phyloP scores from a whole-genome alignment of 1,140 invertebrate species.

The Saccostrea glomerata region DNA sequence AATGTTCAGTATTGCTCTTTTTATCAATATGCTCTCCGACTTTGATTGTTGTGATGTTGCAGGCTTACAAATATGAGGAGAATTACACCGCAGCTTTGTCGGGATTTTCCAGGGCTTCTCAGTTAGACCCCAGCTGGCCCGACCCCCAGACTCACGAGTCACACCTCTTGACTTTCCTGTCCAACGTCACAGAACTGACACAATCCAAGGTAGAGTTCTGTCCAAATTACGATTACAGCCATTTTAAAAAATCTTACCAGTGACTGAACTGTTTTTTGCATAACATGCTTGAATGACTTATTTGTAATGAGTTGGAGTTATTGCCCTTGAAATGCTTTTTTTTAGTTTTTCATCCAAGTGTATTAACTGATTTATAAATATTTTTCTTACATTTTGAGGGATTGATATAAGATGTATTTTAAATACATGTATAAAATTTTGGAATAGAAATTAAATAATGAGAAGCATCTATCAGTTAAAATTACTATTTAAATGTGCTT shows the following conservation, averaged over 20 bases:
- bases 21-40: background rate
- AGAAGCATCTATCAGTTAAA: too few species aligned
- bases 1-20: too few species aligned
- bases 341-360: background rate
- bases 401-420: background rate
- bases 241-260: too few species aligned
- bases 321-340: background rate
- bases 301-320: background rate
- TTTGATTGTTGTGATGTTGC: conserved; percentile 16
- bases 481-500: background rate
- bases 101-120: conserved; percentile 84
- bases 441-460: too few species aligned
- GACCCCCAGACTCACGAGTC: conserved; percentile 83
- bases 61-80: conserved; percentile 91
- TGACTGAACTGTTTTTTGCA: too few species aligned
- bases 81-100: conserved; percentile 86
- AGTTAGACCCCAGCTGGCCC: conserved; percentile 89
- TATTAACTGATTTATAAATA: background rate
- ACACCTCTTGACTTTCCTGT: conserved; percentile 85
- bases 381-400: background rate
- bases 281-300: too few species aligned
- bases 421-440: too few species aligned
- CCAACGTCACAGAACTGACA: conserved; percentile 84
- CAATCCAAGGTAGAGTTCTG: conserved; percentile 80
- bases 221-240: background rate